phyloP scores from a whole-genome alignment of 2,797 vertebrate species.

The Artibeus lituratus region DNA sequence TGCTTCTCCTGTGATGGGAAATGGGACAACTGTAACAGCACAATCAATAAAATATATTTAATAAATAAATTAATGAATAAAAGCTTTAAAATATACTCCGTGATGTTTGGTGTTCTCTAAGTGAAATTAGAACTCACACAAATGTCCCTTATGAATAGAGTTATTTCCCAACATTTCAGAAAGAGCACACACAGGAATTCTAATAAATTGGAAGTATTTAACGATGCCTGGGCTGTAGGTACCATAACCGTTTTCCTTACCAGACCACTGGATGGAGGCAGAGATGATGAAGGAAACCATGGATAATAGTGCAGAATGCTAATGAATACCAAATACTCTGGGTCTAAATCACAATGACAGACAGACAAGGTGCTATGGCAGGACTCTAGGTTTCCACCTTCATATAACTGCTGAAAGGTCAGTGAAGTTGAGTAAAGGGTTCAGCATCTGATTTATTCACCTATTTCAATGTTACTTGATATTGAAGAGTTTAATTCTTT shows the following conservation, averaged over 20 bases:
- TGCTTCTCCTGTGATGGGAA: not conserved
- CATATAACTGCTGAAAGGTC: not conserved
- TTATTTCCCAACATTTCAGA: slow-evolving; percentile 7
- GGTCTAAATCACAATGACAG: not conserved
- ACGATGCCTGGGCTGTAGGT: not conserved
- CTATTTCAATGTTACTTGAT: not conserved
- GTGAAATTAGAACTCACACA: not conserved
- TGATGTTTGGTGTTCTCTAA: not conserved
- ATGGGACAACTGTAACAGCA: no score
- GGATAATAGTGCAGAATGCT: not conserved
- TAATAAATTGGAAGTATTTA: slow-evolving; percentile 43
- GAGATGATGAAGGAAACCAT: slow-evolving; percentile 21
- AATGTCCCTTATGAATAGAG: not conserved
- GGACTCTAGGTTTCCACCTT: not conserved
- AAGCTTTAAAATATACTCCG: not conserved
- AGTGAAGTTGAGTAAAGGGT: not conserved
- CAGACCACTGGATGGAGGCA: not conserved
- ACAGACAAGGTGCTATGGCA: not conserved
- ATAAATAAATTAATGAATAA: no score
- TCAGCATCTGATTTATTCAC: not conserved
- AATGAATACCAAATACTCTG: not conserved
- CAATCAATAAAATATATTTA: no score
- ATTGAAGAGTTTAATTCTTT: not conserved
- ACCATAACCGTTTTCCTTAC: not conserved
- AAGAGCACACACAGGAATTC: slow-evolving; percentile 14